Evolutionary conservation across 92 coral and sea anemone genomes (phyloP).

Genomic region (Actinostola sp.): DNA sequence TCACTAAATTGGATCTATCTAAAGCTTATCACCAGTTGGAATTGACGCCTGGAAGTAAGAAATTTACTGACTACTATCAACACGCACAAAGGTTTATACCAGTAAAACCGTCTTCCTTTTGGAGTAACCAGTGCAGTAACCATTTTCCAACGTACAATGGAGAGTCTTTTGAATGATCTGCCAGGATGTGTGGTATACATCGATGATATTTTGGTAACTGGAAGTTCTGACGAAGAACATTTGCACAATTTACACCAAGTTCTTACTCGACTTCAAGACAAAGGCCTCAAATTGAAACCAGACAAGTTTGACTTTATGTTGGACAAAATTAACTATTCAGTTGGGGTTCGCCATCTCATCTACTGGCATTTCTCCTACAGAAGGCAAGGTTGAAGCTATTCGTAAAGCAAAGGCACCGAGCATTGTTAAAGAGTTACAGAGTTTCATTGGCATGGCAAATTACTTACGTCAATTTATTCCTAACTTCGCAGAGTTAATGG

Average conservation of each 20-base stretch:
- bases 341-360: too few relatives aligned
- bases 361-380: conserved; percentile 53
- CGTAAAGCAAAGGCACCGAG: conserved; percentile 37
- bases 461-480: conserved; percentile 44
- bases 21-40: conserved; percentile 53
- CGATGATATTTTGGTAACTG: conserved; percentile 25
- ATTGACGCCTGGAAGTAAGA: conserved; percentile 31
- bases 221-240: conserved; percentile 27
- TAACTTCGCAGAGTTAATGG: conserved; percentile 41
- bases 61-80: conserved; percentile 53
- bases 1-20: conserved; percentile 44
- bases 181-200: conserved; percentile 24
- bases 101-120: conserved; percentile 42
- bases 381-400: conserved; percentile 40
- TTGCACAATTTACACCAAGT: background rate
- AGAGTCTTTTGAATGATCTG: conserved; percentile 7
- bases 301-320: too few relatives aligned
- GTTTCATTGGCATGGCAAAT: conserved; percentile 55
- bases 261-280: background rate
- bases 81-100: conserved; percentile 40
- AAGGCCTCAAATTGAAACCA: background rate
- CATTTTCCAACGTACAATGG: conserved; percentile 49
- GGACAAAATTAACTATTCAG: too few relatives aligned
- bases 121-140: conserved; percentile 38
- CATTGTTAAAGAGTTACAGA: conserved; percentile 58